Conservation (phyloP, 1,140 invertebrate species). For the Scaptomyza hsui region DNA sequence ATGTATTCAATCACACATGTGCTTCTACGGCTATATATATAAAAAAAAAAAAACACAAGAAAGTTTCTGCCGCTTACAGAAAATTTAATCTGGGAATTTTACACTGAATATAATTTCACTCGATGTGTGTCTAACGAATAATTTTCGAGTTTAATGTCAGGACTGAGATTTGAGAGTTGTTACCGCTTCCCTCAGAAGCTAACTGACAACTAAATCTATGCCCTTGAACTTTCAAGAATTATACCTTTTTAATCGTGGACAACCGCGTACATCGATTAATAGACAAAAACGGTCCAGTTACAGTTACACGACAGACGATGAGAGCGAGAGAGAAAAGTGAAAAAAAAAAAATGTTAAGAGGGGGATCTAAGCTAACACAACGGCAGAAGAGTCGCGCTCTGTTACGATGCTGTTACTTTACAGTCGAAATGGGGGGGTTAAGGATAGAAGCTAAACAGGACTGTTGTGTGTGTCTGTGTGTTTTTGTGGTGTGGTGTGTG, state of each 20-base stretch:
- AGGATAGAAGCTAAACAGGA: background rate
- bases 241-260: background rate
- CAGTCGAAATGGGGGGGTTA: background rate
- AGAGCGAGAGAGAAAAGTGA: background rate
- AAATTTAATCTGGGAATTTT: constrained; percentile 53
- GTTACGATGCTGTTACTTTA: background rate
- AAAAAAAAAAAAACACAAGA: constrained; percentile 22
- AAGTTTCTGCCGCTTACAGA: constrained; percentile 9
- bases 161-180: constrained; percentile 3
- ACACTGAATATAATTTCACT: background rate
- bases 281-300: background rate
- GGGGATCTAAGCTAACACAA: background rate
- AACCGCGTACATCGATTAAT: background rate
- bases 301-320: background rate
- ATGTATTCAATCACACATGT: constrained; percentile 3
- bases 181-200: background rate
- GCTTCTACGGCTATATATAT: constrained; percentile 19
- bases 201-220: constrained; percentile 34
- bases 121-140: constrained; percentile 28
- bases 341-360: too few relatives aligned
- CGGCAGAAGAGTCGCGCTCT: background rate
- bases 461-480: background rate
- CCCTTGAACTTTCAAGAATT: background rate
- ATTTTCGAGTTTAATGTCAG: constrained; percentile 26
- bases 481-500: background rate